A percentile compares a stretch with the other conserved stretches of the same genome.
Conservation (phyloP, 35 echinoderm and acorn worm genomes). For the Amphiura filiformis region DNA sequence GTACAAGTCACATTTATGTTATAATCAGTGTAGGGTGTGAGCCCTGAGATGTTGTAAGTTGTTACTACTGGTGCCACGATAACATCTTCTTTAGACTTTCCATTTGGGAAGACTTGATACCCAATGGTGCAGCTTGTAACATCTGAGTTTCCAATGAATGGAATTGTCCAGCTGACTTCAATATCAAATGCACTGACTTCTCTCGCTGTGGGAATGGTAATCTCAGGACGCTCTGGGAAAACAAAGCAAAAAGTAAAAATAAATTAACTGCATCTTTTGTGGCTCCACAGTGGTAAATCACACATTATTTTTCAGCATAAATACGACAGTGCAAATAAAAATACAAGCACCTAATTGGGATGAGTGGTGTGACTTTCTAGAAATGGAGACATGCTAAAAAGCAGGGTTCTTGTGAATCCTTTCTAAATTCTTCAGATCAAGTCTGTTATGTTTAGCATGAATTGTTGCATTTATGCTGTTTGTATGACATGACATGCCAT, state of each 20-base stretch:
- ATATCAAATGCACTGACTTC: not conserved
- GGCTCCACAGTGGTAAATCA: not conserved
- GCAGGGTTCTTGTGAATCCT: not conserved
- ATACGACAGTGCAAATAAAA: not conserved
- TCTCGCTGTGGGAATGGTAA: not conserved
- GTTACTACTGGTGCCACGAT: not conserved
- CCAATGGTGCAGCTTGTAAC: not conserved
- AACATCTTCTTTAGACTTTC: not conserved
- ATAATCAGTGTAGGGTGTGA: not conserved
- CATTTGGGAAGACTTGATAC: not conserved
- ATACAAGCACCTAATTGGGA: not conserved
- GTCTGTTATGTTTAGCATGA: no score
- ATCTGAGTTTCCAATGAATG: not conserved
- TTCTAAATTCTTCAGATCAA: not conserved
- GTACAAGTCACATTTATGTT: not conserved
- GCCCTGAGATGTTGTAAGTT: not conserved
- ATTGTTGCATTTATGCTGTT: no score
- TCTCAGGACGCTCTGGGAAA: not conserved
- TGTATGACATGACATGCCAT: no score
- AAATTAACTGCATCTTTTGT: not conserved
- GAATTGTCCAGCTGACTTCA: not conserved
- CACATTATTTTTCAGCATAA: not conserved
- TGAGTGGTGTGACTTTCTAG: not conserved
- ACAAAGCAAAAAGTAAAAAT: not conserved
- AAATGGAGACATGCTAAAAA: not conserved